Evolutionary conservation across 2,888 invertebrate genomes (phyloP), one percentile per base, ranked within the genome.

Genomic region (Lasioglossum lativentre): DNA sequence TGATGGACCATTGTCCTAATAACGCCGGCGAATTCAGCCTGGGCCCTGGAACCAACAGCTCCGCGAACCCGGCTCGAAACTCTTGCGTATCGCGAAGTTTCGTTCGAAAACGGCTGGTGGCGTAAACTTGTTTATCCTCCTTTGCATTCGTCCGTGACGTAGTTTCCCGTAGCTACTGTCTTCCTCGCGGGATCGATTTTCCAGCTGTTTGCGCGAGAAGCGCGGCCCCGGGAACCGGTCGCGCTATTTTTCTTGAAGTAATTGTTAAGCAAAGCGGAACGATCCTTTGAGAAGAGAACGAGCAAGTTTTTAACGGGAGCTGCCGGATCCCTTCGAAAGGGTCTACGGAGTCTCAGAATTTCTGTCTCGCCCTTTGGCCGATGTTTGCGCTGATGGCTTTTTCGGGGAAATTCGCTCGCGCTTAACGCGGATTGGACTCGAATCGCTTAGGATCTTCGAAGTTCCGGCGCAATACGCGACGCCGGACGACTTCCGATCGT

Each of bases 181-280:
- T 30, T 38, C 56, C 56, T 14, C 10, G 5, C 23, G 2, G 72
- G 30, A 68, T n/a, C 45, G 38, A n/a, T 71, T 59, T 79, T 66
- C 8, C 14, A 27, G 78, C 40, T 70, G 70, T 70, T 40, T 66
- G 73, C 47, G 59, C 74, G 71, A 75, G 63, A 23, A 82, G 76
- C 27, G 78, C 83, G 1, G 82, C 77, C 63, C 27, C 56, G 4
- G 16, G 27, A 79, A 75, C 80, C 72, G 78, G 77, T 89, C 75
- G 59, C n/a, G 70, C 75, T 72, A 63, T 27, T 78, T 79, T 78
- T 80, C 70, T 80, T 47, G 47, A 40, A 82, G 80, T 78, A 86
- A 89, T 83, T 79, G 90, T 85, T 88, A 89, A 87, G 80, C 89
- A 84, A 88, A 88, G 86, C 80, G 86, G 86, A 89, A 82, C 81